Evolutionary conservation across 2,888 invertebrate species (phyloP).

Genomic region (Dichetophora obliterata): DNA sequence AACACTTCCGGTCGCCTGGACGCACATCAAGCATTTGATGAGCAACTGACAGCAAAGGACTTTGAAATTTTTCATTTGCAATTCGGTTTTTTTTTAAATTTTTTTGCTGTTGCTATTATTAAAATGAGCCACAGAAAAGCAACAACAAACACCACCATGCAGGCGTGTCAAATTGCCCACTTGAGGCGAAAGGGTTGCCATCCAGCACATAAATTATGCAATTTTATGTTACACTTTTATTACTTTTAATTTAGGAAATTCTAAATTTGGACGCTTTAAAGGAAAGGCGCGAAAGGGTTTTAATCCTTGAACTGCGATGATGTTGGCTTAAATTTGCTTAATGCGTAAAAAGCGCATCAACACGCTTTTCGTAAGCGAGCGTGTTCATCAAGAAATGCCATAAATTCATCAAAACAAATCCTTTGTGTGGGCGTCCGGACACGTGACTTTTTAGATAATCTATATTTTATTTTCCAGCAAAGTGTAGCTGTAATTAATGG

Average conservation of each 20-base stretch:
- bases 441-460: slow-evolving; percentile 40
- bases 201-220: slow-evolving; percentile 45
- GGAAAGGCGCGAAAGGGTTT: slow-evolving; percentile 16
- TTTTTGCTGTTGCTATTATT: background rate
- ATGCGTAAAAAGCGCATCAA: slow-evolving; percentile 37
- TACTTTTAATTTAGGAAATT: slow-evolving; percentile 29
- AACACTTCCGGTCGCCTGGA: slow-evolving; percentile 15
- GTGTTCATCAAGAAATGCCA: slow-evolving; percentile 42
- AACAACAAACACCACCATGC: slow-evolving; percentile 16
- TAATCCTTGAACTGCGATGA: background rate
- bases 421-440: slow-evolving; percentile 43
- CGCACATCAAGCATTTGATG: slow-evolving; percentile 24
- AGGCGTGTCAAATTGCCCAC: slow-evolving; percentile 34
- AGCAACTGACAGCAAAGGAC: slow-evolving; percentile 29
- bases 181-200: slow-evolving; percentile 29
- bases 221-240: slow-evolving; percentile 43
- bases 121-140: slow-evolving; percentile 12
- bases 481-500: background rate
- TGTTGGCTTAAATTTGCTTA: slow-evolving; percentile 11
- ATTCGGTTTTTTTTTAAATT: background rate
- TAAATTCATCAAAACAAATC: slow-evolving; percentile 47
- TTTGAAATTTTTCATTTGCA: slow-evolving; percentile 17
- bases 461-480: background rate
- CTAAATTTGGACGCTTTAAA: background rate
- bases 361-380: slow-evolving; percentile 4